Evolutionary conservation across 2,113 vertebrate genomes (phyloP).

Genomic region (Peromyscus polionotus): DNA sequence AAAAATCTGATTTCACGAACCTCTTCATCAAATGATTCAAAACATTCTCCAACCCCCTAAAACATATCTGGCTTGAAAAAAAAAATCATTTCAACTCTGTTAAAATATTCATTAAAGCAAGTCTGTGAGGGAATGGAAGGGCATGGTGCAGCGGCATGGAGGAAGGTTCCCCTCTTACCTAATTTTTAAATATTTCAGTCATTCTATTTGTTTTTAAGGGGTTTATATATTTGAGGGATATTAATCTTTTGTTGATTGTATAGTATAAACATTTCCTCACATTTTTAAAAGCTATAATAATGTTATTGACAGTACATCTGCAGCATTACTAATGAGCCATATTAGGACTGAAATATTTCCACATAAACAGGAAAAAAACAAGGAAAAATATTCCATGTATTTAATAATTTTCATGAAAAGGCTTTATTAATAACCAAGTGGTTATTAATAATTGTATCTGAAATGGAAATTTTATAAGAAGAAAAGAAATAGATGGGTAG

Average conservation of each 20-base stretch:
- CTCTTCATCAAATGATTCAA: not conserved
- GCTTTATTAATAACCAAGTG: conserved; percentile 30
- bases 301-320: not conserved
- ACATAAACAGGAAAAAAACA: not conserved
- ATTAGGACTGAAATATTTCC: conserved; percentile 42
- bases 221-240: not conserved
- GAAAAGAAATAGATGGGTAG: not conserved
- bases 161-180: not conserved
- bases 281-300: conserved; percentile 4
- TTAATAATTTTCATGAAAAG: conserved; percentile 57
- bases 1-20: not conserved
- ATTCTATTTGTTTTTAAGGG: conserved; percentile 9
- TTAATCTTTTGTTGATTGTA: not conserved
- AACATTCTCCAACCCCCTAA: not conserved
- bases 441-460: conserved; percentile 14
- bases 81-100: not conserved
- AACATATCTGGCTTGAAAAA: not conserved
- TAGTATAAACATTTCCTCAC: not conserved
- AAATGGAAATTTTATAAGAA: conserved; percentile 27
- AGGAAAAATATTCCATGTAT: not conserved
- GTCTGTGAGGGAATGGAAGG: too few species aligned
- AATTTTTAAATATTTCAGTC: not conserved
- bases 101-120: not conserved
- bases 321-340: not conserved
- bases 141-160: not conserved